Evolutionary conservation across 64 coral and sea anemone species (phyloP), one percentile per base, ranked within the genome.

Genomic region (Dendrophyllia cribrosa): DNA sequence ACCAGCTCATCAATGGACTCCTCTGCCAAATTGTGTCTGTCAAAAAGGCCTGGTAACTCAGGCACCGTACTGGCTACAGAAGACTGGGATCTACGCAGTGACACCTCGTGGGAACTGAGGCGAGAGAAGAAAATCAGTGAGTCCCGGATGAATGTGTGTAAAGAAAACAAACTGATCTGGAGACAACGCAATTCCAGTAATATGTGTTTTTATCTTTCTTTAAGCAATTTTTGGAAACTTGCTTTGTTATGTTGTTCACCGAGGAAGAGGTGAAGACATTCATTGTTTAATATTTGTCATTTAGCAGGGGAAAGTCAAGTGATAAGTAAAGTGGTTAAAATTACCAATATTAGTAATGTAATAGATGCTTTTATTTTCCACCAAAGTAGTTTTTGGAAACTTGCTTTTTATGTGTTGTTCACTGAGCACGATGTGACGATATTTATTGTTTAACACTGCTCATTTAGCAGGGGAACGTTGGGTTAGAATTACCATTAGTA

Each of bases 101-200:
- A 91, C 70, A 95, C 43, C 55, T 95, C 94, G 22, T 88, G 89
- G 1, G 66, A 76, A 91, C 94, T 95, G 46, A 66, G 76, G 90
- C 51, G 43, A 81, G 50, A 59, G 44, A 76, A 58, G 7, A 67
- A 70, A 15, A 14, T 52, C 59, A 81, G 9, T 11, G 13, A 60
- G 16, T 19, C 6, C 53, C 66, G 34, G 19, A 75, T 44, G 24
- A 4, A 25, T 20, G 4, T 1, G 12, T 14, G 19, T 7, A 51
- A 34, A 14, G 6, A 7, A 44, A 20, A 75, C 1, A 1, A 44
- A 51, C 14, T 14, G 23, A 20, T 13, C 69, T 72, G 34, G 34
- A 34, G 34, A 72, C 69, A 72, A 72, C 17, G 69, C 10, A 56
- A 56, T 56, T 12, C 69, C 69, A 19, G 34, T 34, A 34, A 34